Evolutionary conservation across 1,140 invertebrate species (phyloP).

Genomic region (Melitaea cinxia): DNA sequence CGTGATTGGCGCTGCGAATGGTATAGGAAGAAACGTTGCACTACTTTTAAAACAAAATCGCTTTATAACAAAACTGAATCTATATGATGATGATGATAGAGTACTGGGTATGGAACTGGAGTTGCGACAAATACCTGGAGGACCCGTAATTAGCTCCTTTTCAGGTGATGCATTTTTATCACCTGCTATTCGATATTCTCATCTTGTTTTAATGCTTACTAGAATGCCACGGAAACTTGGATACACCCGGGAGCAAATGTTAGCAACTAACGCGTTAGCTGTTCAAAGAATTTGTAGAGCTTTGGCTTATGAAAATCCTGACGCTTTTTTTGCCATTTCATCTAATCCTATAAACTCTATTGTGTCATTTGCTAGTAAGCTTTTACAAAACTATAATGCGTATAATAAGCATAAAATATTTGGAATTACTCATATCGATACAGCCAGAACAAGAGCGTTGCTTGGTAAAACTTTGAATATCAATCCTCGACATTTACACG

Average conservation of each 20-base stretch:
- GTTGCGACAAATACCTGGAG: slow-evolving; percentile 43
- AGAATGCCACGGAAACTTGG: slow-evolving; percentile 43
- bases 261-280: slow-evolving; percentile 48
- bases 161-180: slow-evolving; percentile 37
- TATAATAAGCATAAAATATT: slow-evolving; percentile 59
- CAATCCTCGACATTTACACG: slow-evolving; percentile 38
- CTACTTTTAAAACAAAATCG: slow-evolving; percentile 52
- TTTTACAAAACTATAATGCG: slow-evolving; percentile 48
- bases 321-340: slow-evolving; percentile 54
- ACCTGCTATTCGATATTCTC: slow-evolving; percentile 40
- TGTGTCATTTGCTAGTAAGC: slow-evolving; percentile 55
- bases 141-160: slow-evolving; percentile 40
- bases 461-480: slow-evolving; percentile 44
- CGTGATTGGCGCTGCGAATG: slow-evolving; percentile 49
- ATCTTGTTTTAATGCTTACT: slow-evolving; percentile 52
- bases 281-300: slow-evolving; percentile 48
- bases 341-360: slow-evolving; percentile 62
- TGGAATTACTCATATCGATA: slow-evolving; percentile 58
- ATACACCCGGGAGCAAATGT: slow-evolving; percentile 47
- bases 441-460: slow-evolving; percentile 43
- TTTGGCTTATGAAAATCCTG: slow-evolving; percentile 45
- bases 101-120: slow-evolving; percentile 46
- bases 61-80: slow-evolving; percentile 43
- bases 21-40: slow-evolving; percentile 53
- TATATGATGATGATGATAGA: slow-evolving; percentile 53